Percentiles rank a stretch among this genome's conserved stretches.
Conservation (phyloP, 2,113 vertebrate genomes). For the Fregata magnificens region DNA sequence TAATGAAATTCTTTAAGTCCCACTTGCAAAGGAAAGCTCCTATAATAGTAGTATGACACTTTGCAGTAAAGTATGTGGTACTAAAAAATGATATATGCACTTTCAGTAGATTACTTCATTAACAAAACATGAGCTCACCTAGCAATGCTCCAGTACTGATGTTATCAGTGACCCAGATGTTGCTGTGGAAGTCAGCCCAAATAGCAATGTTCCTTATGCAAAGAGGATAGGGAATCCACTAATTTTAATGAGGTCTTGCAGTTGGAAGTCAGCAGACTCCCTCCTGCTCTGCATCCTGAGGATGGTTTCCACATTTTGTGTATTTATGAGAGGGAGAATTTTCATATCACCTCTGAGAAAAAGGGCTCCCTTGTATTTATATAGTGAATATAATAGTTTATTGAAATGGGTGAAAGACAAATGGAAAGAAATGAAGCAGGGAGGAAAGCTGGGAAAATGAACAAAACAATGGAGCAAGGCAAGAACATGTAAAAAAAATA, state of each 20-base stretch:
- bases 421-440: neutral
- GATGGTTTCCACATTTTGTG: neutral
- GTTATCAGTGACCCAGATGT: conserved; percentile 59
- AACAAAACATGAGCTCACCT: conserved; percentile 68
- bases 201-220: conserved; percentile 34
- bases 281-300: neutral
- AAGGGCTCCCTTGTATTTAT: neutral
- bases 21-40: neutral
- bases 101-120: conserved; percentile 56
- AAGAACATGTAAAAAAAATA: neutral
- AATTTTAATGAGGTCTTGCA: conserved; percentile 19
- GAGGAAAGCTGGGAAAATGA: neutral
- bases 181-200: conserved; percentile 59
- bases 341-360: neutral
- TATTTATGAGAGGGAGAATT: neutral
- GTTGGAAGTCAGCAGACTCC: conserved; percentile 18
- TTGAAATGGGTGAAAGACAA: neutral
- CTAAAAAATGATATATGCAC: conserved; percentile 39
- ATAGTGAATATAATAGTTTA: neutral
- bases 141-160: conserved; percentile 58
- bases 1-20: neutral
- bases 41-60: neutral
- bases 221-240: conserved; percentile 42
- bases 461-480: neutral
- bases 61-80: neutral